These are phyloP conservation scores for Adineta ricciae DNA, from an alignment of 2,888 invertebrate species.

Conservation along the genomic window DNA sequence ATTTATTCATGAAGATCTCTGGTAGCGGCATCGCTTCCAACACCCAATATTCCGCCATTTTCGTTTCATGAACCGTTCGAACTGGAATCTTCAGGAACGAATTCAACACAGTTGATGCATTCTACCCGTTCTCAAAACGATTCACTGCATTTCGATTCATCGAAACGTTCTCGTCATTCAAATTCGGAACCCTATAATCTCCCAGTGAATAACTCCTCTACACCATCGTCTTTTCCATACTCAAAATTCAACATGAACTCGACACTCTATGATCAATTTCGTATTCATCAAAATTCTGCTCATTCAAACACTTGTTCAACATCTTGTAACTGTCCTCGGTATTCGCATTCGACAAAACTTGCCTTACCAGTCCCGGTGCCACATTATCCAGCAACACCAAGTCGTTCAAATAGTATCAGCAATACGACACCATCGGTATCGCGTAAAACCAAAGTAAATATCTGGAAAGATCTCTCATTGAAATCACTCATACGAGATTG, in stretches of 20 bases:
- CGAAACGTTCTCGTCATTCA: not conserved
- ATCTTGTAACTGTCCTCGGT: not conserved
- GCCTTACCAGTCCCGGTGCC: not conserved
- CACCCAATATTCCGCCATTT: not conserved
- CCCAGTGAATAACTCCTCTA: not conserved
- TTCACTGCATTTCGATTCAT: not conserved
- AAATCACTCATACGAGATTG: too few relatives aligned
- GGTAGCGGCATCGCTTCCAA: not conserved
- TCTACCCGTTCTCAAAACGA: not conserved
- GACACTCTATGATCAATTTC: not conserved
- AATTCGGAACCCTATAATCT: not conserved
- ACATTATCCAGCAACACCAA: not conserved
- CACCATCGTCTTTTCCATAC: not conserved
- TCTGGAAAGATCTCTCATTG: too few relatives aligned
- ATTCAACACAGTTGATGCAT: not conserved
- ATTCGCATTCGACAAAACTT: not conserved
- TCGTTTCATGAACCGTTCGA: not conserved
- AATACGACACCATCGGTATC: not conserved
- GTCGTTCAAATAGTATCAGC: not conserved
- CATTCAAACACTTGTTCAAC: not conserved
- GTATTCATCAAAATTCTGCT: not conserved
- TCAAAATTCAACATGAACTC: not conserved
- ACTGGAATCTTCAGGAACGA: not conserved
- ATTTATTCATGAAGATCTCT: not conserved
- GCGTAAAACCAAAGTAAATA: not conserved